phyloP scores from a whole-genome alignment of 2,888 invertebrate species.

The Melipona beecheii region DNA sequence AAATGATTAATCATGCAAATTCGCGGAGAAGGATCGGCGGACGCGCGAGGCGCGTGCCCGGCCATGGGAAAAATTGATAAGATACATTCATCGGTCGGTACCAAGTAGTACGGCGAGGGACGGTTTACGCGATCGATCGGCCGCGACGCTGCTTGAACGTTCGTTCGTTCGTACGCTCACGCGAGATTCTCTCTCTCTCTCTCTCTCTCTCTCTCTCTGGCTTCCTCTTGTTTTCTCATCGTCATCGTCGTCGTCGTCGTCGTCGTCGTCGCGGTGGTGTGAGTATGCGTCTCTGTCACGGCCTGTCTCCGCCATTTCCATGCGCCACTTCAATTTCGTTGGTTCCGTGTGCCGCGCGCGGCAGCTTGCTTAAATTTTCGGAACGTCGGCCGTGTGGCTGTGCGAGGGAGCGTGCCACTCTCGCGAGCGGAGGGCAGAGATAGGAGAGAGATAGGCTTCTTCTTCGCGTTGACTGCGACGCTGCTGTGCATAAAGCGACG shows the following conservation, averaged over 20 bases:
- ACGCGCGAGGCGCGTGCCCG: conserved; percentile 37
- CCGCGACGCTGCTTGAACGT: conserved; percentile 38
- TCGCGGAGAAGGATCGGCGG: conserved; percentile 48
- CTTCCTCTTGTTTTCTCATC: not conserved
- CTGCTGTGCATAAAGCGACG: not conserved
- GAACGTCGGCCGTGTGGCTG: not conserved
- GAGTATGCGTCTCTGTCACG: conserved; percentile 68
- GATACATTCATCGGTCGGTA: conserved; percentile 58
- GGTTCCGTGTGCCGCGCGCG: conserved; percentile 52
- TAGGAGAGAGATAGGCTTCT: not conserved
- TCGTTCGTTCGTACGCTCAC: conserved; percentile 38
- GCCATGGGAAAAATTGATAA: conserved; percentile 67
- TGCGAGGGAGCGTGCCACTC: conserved; percentile 1
- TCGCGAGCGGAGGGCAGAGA: not conserved
- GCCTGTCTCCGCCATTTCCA: conserved; percentile 68
- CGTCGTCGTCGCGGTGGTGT: not conserved
- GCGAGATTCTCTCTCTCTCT: conserved; percentile 10
- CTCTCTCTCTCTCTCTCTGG: not conserved
- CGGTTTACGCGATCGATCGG: conserved; percentile 64
- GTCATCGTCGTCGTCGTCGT: not conserved
- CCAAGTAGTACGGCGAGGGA: conserved; percentile 58
- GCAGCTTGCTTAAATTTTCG: conserved; percentile 68
- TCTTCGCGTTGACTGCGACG: not conserved
- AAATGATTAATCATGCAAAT: conserved; percentile 70
- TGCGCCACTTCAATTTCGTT: conserved; percentile 71